phyloP scores from a whole-genome alignment of 1,140 invertebrate genomes.

The Hyphantria cunea region DNA sequence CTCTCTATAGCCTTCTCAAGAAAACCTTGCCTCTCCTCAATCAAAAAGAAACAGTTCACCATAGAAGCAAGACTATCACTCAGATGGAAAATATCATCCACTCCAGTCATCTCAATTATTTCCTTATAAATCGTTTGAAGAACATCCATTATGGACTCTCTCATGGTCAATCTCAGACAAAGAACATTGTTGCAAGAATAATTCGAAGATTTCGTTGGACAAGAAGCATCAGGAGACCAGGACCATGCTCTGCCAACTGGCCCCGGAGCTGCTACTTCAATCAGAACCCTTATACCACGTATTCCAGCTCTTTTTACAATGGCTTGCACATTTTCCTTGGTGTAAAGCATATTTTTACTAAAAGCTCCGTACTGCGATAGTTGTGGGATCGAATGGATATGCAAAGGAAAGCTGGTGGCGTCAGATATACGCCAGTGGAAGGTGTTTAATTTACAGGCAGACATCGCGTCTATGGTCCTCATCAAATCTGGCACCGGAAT shows the following conservation, averaged over 20 bases:
- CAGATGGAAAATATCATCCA: slow-evolving; percentile 85
- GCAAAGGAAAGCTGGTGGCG: slow-evolving; percentile 90
- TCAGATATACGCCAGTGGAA: slow-evolving; percentile 93
- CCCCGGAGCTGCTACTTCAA: slow-evolving; percentile 89
- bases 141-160: slow-evolving; percentile 83
- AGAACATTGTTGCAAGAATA: slow-evolving; percentile 85
- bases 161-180: slow-evolving; percentile 85
- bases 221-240: slow-evolving; percentile 87
- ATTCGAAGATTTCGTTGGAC: slow-evolving; percentile 85
- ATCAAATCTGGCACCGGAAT: slow-evolving; percentile 86
- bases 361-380: slow-evolving; percentile 89
- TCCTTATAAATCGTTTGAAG: slow-evolving; percentile 82
- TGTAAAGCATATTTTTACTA: slow-evolving; percentile 85
- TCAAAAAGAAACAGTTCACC: slow-evolving; percentile 83
- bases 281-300: slow-evolving; percentile 86
- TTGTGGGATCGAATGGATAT: slow-evolving; percentile 84
- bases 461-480: slow-evolving; percentile 88
- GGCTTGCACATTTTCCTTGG: slow-evolving; percentile 84
- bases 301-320: slow-evolving; percentile 85
- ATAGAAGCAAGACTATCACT: slow-evolving; percentile 86
- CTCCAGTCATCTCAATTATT: slow-evolving; percentile 82
- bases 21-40: slow-evolving; percentile 85
- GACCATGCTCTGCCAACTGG: slow-evolving; percentile 88
- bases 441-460: slow-evolving; percentile 89
- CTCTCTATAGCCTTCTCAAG: slow-evolving; percentile 82